Base-by-base conservation (phyloP, 2,888 invertebrate species). In the Antitype chi region DNA sequence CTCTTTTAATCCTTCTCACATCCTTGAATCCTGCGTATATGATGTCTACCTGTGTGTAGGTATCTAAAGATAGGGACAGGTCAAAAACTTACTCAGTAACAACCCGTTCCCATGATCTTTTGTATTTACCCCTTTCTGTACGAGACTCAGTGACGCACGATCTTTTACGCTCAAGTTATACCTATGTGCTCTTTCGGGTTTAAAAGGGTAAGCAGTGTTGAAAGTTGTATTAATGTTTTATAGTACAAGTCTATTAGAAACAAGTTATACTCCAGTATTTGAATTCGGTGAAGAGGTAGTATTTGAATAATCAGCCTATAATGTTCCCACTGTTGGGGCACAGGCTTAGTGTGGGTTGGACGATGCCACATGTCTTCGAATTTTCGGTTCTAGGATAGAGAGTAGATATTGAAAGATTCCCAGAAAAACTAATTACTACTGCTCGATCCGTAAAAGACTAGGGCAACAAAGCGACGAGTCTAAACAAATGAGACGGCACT, bases 51-150 rank as follows among this genome's bases (percentile, higher is more conserved):
- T 80, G 74, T 64, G 28, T 43, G 2, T 47, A 47, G 11, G 43
- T 47, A 66, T 53, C 15, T 49, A 23, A 32, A 55, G n/a, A 52
- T 72, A 59, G 49, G 38, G 70, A 38, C 70, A 75, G 73, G 77
- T 83, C 72, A 73, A n/a, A 77, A 74, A 68, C 78, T 84, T 74
- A 68, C 59, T 23, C 60, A 53, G 82, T 80, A 57, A 55, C 70
- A 72, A 78, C 78, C 80, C 70, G 74, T 68, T 70, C 64, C 7
- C 69, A 43, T 63, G 72, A 82, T 85, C 82, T 87, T 86, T 85
- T 85, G 76, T 86, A 66, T 82, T 64, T 55, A 76, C 72, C 85
- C 87, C 78, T 78, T 76, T 74, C 70, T 64, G 70, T 25, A 64
- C 60, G 57, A 76, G 77, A 77, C 60, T 25, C 71, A 68, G 63